These are phyloP conservation scores for Melanotaenia nigrans DNA, from an alignment of 2,797 vertebrate species.

Conservation along the genomic window DNA sequence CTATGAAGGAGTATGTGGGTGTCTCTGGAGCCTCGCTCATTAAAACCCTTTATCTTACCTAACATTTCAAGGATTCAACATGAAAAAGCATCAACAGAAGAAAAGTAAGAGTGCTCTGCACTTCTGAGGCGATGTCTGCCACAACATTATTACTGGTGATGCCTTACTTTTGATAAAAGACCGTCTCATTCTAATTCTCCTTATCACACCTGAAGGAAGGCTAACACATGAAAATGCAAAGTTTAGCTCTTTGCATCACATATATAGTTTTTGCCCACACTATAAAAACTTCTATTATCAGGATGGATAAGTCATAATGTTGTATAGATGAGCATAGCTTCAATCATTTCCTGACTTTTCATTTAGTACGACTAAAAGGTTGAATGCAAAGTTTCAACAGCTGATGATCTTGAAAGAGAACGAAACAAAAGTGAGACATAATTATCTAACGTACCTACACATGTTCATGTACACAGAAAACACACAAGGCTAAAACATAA, in stretches of 20 bases:
- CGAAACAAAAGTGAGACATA: conserved; percentile 4
- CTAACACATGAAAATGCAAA: not conserved
- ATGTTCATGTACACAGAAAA: not conserved
- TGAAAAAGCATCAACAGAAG: conserved; percentile 29
- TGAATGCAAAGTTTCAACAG: not conserved
- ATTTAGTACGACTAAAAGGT: not conserved
- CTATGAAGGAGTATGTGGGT: conserved; percentile 41
- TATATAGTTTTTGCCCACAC: not conserved
- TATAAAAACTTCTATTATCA: not conserved
- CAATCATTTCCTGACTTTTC: not conserved
- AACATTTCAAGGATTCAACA: conserved; percentile 49
- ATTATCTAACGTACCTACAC: conserved; percentile 9
- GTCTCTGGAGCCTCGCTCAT: conserved; percentile 55
- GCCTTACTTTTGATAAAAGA: conserved; percentile 1
- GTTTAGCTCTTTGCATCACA: not conserved
- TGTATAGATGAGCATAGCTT: not conserved
- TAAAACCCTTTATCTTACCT: conserved; percentile 65
- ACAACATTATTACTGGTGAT: conserved; percentile 20
- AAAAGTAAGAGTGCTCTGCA: conserved; percentile 14
- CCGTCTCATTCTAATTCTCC: not conserved
- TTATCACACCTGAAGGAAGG: not conserved
- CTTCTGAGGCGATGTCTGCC: conserved; percentile 24
- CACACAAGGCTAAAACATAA: not conserved
- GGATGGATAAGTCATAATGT: not conserved
- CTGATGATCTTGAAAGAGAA: not conserved